Conservation (phyloP, 2,797 vertebrate species). For the Propithecus perrieri region DNA sequence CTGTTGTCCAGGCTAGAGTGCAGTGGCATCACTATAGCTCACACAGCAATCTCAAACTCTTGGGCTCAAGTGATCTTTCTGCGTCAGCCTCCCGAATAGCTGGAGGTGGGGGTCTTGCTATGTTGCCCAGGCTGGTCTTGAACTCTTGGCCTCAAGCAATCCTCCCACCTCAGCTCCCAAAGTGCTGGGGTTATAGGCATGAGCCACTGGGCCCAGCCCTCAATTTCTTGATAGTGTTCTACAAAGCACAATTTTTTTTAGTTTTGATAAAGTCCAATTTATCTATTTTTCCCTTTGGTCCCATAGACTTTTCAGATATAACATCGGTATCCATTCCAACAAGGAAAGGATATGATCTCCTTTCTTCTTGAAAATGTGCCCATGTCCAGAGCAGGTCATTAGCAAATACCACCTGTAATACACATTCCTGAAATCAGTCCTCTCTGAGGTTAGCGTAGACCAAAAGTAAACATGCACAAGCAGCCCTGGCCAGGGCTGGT, state of each 20-base stretch:
- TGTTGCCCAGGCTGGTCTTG: background rate
- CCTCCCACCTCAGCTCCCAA: no score
- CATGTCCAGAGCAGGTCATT: background rate
- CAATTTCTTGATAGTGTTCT: background rate
- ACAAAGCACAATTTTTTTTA: background rate
- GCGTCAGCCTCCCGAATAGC: background rate
- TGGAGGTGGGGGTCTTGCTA: background rate
- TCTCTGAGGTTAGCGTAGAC: constrained; percentile 1
- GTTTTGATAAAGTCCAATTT: background rate
- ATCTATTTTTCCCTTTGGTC: background rate
- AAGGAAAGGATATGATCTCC: background rate
- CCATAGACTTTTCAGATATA: background rate
- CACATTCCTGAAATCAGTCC: background rate
- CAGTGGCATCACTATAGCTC: background rate
- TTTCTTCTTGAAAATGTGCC: background rate
- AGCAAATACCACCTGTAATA: background rate
- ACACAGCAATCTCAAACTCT: background rate
- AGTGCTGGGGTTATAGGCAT: background rate
- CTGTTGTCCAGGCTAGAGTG: background rate
- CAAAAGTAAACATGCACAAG: constrained; percentile 46
- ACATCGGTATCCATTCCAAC: background rate
- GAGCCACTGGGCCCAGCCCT: background rate
- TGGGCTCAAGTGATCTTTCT: background rate
- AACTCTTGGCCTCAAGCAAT: no score
- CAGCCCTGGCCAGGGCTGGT: background rate